phyloP scores from a whole-genome alignment of 2,888 invertebrate species.

The Amiota communis region DNA sequence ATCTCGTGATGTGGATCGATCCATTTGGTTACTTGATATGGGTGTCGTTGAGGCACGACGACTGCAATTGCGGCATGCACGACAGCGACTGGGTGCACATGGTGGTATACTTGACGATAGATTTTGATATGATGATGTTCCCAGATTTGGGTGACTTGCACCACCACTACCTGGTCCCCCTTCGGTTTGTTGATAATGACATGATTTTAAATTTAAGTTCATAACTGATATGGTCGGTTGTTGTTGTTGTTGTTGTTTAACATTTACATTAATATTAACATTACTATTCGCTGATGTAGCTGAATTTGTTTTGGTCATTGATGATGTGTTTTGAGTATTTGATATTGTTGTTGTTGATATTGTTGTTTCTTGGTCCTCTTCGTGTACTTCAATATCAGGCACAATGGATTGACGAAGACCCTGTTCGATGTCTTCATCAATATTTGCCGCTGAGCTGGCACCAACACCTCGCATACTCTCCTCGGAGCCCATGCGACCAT shows the following conservation, averaged over 20 bases:
- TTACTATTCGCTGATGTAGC: slow-evolving; percentile 64
- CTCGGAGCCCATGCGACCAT: slow-evolving; percentile 80
- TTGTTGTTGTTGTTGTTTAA: slow-evolving; percentile 64
- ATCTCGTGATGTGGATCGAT: slow-evolving; percentile 88
- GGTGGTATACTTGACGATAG: slow-evolving; percentile 75
- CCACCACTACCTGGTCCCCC: slow-evolving; percentile 1
- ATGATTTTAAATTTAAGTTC: slow-evolving; percentile 66
- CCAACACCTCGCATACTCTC: slow-evolving; percentile 79
- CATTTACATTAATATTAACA: slow-evolving; percentile 24
- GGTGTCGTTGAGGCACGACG: slow-evolving; percentile 88
- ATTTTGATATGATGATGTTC: slow-evolving; percentile 74
- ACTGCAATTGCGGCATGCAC: slow-evolving; percentile 81
- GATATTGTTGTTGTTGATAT: slow-evolving; percentile 48
- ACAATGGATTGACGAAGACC: slow-evolving; percentile 70
- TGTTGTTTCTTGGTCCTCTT: slow-evolving; percentile 64
- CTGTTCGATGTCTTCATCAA: slow-evolving; percentile 73
- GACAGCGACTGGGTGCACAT: slow-evolving; percentile 76
- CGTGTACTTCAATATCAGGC: slow-evolving; percentile 75
- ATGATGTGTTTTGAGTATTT: slow-evolving; percentile 59
- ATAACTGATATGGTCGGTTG: slow-evolving; percentile 76
- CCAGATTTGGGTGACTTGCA: slow-evolving; percentile 55
- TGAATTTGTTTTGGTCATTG: slow-evolving; percentile 61
- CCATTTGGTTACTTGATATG: slow-evolving; percentile 82
- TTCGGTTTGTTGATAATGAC: slow-evolving; percentile 36
- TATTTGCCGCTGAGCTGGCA: slow-evolving; percentile 34